Conservation (phyloP, 2,797 vertebrate genomes). For the Lindbergichthys nudifrons region DNA sequence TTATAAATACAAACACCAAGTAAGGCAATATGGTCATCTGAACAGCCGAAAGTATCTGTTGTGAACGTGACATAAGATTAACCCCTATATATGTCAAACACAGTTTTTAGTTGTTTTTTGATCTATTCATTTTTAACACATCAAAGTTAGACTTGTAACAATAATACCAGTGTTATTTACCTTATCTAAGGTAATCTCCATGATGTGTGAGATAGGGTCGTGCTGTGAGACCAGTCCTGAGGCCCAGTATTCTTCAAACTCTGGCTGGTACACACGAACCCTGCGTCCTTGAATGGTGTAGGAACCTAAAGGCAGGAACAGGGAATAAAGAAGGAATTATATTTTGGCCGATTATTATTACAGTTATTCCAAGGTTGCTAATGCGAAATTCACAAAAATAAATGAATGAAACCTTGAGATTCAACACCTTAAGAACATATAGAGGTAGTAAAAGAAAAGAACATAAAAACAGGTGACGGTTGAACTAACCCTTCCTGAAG, state of each 20-base stretch:
- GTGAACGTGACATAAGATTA: neutral
- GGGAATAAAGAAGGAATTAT: neutral
- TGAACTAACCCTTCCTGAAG: slow-evolving; percentile 92
- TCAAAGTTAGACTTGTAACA: neutral
- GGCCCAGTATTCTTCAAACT: slow-evolving; percentile 93
- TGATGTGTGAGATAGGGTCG: slow-evolving; percentile 93
- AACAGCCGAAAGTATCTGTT: neutral
- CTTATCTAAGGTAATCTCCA: slow-evolving; percentile 95
- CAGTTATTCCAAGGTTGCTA: neutral
- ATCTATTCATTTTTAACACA: neutral
- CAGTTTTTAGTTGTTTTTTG: neutral
- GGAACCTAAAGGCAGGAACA: slow-evolving; percentile 83
- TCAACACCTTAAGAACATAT: neutral
- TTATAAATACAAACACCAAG: neutral
- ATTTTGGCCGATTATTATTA: neutral
- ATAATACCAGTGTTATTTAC: slow-evolving; percentile 70
- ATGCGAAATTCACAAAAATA: neutral
- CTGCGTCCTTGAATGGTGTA: slow-evolving; percentile 95
- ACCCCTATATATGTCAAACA: neutral
- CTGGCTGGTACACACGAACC: slow-evolving; percentile 96
- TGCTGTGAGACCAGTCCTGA: slow-evolving; percentile 93
- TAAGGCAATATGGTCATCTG: neutral
- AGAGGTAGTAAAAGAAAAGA: neutral
- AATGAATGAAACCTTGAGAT: neutral
- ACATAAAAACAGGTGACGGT: neutral